These are phyloP conservation scores for Sarcophaga peregrina DNA, from an alignment of 1,140 invertebrate species.

Conservation along the genomic window DNA sequence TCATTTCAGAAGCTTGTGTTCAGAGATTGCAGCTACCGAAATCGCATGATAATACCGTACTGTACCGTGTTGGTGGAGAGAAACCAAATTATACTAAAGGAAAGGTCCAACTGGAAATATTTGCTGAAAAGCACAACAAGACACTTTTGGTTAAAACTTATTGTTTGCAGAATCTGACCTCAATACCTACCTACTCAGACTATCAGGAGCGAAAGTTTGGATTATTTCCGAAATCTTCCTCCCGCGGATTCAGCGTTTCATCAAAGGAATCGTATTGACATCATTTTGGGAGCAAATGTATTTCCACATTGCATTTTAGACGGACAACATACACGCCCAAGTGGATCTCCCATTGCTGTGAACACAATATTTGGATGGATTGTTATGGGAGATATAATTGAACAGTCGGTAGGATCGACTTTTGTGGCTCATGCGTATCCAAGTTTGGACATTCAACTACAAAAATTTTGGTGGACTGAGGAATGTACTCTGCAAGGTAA, in stretches of 20 bases:
- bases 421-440: neutral
- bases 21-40: constrained; percentile 3
- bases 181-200: neutral
- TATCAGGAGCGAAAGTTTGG: neutral
- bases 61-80: constrained; percentile 17
- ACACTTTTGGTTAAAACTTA: neutral
- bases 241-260: constrained; percentile 18
- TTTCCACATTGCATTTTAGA: constrained; percentile 16
- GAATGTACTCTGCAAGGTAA: constrained; percentile 1
- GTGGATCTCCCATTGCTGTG: constrained; percentile 40
- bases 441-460: neutral
- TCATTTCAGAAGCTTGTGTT: too few relatives aligned
- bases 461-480: constrained; percentile 39
- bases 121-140: neutral
- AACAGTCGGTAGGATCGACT: neutral
- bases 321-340: neutral
- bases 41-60: neutral
- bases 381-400: constrained; percentile 8
- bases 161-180: constrained; percentile 5
- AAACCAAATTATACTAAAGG: neutral
- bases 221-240: constrained; percentile 28
- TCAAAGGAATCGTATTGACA: constrained; percentile 11
- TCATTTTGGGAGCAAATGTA: constrained; percentile 25
- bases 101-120: neutral
- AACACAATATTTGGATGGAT: constrained; percentile 39